Conservation (phyloP, 2,888 invertebrate genomes). For the Campopleginae sp. region DNA sequence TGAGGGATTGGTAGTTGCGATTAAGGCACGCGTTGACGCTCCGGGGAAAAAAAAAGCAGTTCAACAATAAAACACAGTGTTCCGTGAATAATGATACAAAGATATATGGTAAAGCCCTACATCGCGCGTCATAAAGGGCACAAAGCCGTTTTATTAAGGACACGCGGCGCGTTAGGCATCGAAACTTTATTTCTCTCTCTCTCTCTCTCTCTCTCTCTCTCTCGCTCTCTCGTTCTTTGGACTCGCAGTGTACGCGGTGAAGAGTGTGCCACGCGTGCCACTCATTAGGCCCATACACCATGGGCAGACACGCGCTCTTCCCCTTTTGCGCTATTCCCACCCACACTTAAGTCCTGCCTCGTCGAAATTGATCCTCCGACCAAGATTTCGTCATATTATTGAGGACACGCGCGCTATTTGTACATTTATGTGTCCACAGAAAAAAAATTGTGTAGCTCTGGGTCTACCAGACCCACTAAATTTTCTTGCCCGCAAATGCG, state of each 20-base stretch:
- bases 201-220: constrained; percentile 45
- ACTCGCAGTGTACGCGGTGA: constrained; percentile 41
- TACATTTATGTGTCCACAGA: neutral
- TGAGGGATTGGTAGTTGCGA: constrained; percentile 43
- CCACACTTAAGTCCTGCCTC: constrained; percentile 2
- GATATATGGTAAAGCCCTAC: constrained; percentile 72
- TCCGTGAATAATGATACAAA: constrained; percentile 83
- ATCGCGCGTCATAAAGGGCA: constrained; percentile 79
- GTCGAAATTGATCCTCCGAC: constrained; percentile 13
- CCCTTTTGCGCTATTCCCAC: neutral
- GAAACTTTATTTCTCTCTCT: constrained; percentile 40
- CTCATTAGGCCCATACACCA: constrained; percentile 80
- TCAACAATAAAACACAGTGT: constrained; percentile 83
- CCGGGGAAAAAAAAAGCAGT: constrained; percentile 48
- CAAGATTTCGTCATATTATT: constrained; percentile 5
- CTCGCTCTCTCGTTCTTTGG: neutral
- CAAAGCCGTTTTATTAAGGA: constrained; percentile 73
- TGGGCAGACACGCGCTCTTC: constrained; percentile 74
- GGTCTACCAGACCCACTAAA: neutral
- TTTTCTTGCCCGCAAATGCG: constrained; percentile 9
- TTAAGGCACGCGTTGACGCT: constrained; percentile 61
- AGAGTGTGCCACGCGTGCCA: constrained; percentile 78
- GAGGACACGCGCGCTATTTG: constrained; percentile 15
- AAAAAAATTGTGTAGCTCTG: neutral
- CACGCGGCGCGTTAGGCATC: constrained; percentile 57